Conservation (phyloP, 1,140 invertebrate species). For the Drosophila ercepeae region DNA sequence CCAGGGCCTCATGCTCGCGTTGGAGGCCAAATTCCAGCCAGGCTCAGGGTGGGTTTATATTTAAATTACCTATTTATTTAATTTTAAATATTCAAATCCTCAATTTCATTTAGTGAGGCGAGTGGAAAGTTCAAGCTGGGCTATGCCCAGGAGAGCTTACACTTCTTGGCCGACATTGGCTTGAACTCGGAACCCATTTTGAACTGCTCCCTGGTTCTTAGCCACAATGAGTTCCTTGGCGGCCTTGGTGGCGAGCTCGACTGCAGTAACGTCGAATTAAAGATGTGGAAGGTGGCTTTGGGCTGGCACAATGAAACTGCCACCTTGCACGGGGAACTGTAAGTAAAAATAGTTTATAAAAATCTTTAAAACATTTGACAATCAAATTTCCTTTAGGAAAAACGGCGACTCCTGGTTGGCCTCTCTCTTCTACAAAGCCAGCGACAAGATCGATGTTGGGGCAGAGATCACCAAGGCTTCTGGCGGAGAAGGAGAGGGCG, state of each 20-base stretch:
- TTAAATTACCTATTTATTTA: not conserved
- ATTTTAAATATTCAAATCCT: not conserved
- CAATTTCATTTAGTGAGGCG: conserved; percentile 22
- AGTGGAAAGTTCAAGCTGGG: conserved; percentile 36
- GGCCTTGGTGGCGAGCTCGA: conserved; percentile 30
- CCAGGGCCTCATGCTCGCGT: conserved; percentile 48
- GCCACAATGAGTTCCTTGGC: conserved; percentile 52
- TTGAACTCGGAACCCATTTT: conserved; percentile 16
- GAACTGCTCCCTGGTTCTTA: conserved; percentile 38
- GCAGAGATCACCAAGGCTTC: conserved; percentile 27
- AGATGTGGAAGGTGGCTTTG: conserved; percentile 44
- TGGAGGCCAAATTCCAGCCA: conserved; percentile 55
- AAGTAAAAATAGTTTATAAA: conserved; percentile 8
- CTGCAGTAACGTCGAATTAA: not conserved
- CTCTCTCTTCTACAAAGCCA: conserved; percentile 52
- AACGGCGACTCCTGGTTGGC: conserved; percentile 39
- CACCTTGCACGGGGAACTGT: conserved; percentile 61
- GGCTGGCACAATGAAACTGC: conserved; percentile 50
- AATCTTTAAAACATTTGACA: too few relatives aligned
- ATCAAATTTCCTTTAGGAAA: conserved; percentile 1
- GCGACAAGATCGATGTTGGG: conserved; percentile 41
- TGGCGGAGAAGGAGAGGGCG: not conserved
- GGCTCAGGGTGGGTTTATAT: conserved; percentile 27
- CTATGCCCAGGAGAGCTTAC: conserved; percentile 46
- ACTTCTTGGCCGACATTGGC: conserved; percentile 33